Percentiles rank a stretch among this genome's conserved stretches.
Conservation (phyloP, 2,113 vertebrate genomes). For the Etheostoma cragini region DNA sequence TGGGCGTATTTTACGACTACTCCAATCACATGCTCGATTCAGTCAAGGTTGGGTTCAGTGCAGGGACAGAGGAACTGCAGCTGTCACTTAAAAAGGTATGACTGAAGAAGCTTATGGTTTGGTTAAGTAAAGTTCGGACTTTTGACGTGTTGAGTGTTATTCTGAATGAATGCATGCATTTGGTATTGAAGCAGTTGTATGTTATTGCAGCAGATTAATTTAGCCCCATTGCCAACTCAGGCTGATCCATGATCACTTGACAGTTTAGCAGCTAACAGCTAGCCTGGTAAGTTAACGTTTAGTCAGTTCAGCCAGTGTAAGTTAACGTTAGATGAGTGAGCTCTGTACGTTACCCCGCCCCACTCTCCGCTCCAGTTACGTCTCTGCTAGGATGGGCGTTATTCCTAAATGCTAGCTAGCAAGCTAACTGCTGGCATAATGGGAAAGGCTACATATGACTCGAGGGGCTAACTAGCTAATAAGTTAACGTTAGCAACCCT, state of each 20-base stretch:
- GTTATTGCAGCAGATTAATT: neutral
- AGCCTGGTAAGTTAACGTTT: conserved; percentile 6
- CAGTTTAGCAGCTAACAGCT: conserved; percentile 49
- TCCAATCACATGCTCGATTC: conserved; percentile 50
- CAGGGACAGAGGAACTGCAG: conserved; percentile 65
- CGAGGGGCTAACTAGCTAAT: neutral
- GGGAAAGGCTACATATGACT: neutral
- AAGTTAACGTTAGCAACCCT: neutral
- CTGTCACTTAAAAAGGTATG: conserved; percentile 76
- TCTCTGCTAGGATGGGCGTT: conserved; percentile 31
- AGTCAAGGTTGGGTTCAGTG: conserved; percentile 64
- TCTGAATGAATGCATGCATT: neutral
- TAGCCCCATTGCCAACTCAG: conserved; percentile 25
- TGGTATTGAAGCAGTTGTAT: no score
- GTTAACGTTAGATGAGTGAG: conserved; percentile 35
- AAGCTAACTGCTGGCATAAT: conserved; percentile 38
- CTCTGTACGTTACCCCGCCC: neutral
- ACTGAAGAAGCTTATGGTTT: conserved; percentile 25
- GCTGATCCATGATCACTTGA: conserved; percentile 19
- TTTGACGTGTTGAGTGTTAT: rapidly evolving
- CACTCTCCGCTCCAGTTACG: neutral
- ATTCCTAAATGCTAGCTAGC: neutral
- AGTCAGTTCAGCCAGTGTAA: neutral
- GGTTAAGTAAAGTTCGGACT: neutral
- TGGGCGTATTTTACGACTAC: conserved; percentile 14